Evolutionary conservation across 2,888 invertebrate genomes (phyloP).

Genomic region (Heteromurus nitidus): DNA sequence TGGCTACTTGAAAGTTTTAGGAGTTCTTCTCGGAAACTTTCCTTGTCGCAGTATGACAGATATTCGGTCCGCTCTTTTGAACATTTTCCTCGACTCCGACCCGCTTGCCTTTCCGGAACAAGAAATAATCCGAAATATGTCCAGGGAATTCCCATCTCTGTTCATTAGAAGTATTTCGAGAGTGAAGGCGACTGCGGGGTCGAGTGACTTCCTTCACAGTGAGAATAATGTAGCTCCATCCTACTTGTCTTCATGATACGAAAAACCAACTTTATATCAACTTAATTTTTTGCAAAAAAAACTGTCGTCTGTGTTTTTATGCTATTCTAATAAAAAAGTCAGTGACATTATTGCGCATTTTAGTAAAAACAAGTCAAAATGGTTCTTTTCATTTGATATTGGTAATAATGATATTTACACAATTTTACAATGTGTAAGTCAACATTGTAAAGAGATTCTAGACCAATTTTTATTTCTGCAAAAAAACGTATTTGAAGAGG

Average conservation of each 20-base stretch:
- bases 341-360: too few relatives aligned
- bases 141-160: slow-evolving; percentile 50
- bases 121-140: slow-evolving; percentile 38
- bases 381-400: too few relatives aligned
- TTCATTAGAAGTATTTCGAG: slow-evolving; percentile 36
- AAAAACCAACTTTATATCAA: too few relatives aligned
- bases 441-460: slow-evolving; percentile 16
- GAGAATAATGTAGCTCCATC: slow-evolving; percentile 1
- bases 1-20: slow-evolving; percentile 35
- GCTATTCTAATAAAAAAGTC: too few relatives aligned
- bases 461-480: too few relatives aligned
- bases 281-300: too few relatives aligned
- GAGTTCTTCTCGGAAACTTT: slow-evolving; percentile 20
- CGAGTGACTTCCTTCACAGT: neutral
- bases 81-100: slow-evolving; percentile 52
- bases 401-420: neutral
- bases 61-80: slow-evolving; percentile 38
- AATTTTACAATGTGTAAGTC: slow-evolving; percentile 3
- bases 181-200: neutral
- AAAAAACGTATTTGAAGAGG: too few relatives aligned
- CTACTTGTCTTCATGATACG: slow-evolving; percentile 35
- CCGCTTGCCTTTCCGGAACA: slow-evolving; percentile 55
- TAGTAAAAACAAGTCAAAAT: too few relatives aligned
- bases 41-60: neutral
- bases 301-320: too few relatives aligned